A percentile compares a stretch with the other conserved stretches of the same genome.
phyloP scores from a whole-genome alignment of 2,113 vertebrate species.

The Tetrao urogallus region DNA sequence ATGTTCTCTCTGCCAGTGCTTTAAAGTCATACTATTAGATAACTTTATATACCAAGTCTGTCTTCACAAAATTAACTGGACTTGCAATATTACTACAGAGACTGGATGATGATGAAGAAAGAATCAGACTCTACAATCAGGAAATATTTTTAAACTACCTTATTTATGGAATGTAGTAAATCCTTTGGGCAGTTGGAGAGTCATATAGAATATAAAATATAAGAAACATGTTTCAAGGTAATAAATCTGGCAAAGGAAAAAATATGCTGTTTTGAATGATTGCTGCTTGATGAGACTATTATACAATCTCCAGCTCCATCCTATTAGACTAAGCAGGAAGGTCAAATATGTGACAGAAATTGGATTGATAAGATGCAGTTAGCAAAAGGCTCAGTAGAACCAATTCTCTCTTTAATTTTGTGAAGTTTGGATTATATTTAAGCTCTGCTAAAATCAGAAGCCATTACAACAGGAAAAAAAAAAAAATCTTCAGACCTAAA shows the following conservation, averaged over 20 bases:
- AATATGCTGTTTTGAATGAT: slow-evolving; percentile 65
- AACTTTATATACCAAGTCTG: neutral
- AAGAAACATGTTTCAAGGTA: slow-evolving; percentile 43
- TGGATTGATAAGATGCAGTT: slow-evolving; percentile 14
- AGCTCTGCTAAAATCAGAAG: neutral
- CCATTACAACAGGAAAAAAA: neutral
- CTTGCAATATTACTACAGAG: neutral
- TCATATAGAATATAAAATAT: slow-evolving; percentile 46
- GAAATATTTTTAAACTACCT: slow-evolving; percentile 25
- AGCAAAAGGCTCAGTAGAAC: neutral
- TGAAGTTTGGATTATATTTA: neutral
- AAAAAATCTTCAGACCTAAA: neutral
- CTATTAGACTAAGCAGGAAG: slow-evolving; percentile 47
- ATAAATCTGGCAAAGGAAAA: slow-evolving; percentile 49
- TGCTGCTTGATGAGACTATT: slow-evolving; percentile 49
- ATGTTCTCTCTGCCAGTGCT: rapidly evolving
- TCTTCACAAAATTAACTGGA: neutral
- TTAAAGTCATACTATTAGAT: neutral
- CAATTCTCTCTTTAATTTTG: slow-evolving; percentile 21
- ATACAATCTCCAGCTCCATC: slow-evolving; percentile 48
- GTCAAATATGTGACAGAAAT: slow-evolving; percentile 16
- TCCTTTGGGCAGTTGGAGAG: slow-evolving; percentile 35
- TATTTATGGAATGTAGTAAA: slow-evolving; percentile 51
- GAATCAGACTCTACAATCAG: slow-evolving; percentile 1
- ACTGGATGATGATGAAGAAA: neutral